phyloP scores from a whole-genome alignment of 2,113 vertebrate genomes.

The Camelus bactrianus region DNA sequence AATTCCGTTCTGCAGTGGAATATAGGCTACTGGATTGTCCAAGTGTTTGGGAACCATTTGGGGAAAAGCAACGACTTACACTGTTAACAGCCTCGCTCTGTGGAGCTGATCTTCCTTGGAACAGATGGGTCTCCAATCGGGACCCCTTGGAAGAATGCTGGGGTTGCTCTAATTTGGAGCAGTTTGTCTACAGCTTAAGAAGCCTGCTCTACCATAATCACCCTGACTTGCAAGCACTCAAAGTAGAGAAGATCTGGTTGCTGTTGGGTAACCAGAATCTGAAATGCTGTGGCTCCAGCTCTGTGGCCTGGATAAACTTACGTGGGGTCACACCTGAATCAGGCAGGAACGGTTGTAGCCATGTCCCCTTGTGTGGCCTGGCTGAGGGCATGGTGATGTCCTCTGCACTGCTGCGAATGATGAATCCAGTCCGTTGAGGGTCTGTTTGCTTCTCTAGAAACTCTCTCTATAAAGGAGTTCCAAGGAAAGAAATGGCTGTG shows the following conservation, averaged over 20 bases:
- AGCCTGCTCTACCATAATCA: neutral
- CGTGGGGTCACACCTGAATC: neutral
- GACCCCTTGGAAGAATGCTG: neutral
- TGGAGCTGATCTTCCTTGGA: neutral
- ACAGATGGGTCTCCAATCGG: neutral
- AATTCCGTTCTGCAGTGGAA: neutral
- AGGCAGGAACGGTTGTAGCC: neutral
- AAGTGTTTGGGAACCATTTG: neutral
- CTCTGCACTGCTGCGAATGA: neutral
- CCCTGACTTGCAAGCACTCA: neutral
- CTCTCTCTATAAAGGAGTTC: neutral
- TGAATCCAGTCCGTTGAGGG: neutral
- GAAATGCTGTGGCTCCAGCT: neutral
- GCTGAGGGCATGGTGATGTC: neutral
- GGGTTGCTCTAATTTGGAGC: neutral
- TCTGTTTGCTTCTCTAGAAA: slow-evolving; percentile 14
- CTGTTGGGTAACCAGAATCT: neutral
- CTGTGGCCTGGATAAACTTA: neutral
- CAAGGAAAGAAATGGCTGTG: neutral
- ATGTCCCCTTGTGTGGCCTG: neutral
- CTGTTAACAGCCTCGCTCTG: neutral
- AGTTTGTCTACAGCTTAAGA: neutral
- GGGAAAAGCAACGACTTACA: neutral
- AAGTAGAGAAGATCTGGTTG: neutral
- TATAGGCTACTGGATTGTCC: neutral